These are phyloP conservation scores for Phortica okadai DNA, from an alignment of 2,888 invertebrate species.

Conservation along the genomic window DNA sequence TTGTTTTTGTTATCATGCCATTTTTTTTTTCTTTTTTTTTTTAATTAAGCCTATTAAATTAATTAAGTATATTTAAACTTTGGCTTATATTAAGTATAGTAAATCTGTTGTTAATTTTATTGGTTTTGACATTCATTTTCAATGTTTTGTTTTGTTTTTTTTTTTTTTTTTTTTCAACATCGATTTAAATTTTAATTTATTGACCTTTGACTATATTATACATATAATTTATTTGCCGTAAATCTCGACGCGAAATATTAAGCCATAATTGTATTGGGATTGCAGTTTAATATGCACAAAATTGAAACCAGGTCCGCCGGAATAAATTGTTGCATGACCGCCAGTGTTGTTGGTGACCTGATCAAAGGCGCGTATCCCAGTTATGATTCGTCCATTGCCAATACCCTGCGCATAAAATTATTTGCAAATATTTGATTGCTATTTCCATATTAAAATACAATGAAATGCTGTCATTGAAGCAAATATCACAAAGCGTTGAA, in stretches of 20 bases:
- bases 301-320: constrained; percentile 73
- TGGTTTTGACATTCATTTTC: neutral
- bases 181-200: constrained; percentile 2
- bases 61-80: constrained; percentile 28
- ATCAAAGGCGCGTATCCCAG: constrained; percentile 72
- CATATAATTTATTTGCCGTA: constrained; percentile 65
- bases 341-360: constrained; percentile 73
- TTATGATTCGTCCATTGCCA: constrained; percentile 71
- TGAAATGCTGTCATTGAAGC: neutral
- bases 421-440: neutral
- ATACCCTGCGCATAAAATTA: constrained; percentile 55
- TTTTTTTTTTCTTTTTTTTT: constrained; percentile 18
- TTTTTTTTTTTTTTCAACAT: neutral
- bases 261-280: constrained; percentile 72
- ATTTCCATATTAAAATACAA: neutral
- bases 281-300: constrained; percentile 73
- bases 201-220: neutral
- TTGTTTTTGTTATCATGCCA: neutral
- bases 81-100: constrained; percentile 25
- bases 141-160: neutral
- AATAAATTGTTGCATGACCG: constrained; percentile 72
- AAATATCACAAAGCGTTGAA: too few species aligned
- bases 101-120: constrained; percentile 9
- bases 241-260: constrained; percentile 72
- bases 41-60: constrained; percentile 38